Base-by-base conservation (phyloP, 2,113 vertebrate genomes). In the Brachirus orientalis region DNA sequence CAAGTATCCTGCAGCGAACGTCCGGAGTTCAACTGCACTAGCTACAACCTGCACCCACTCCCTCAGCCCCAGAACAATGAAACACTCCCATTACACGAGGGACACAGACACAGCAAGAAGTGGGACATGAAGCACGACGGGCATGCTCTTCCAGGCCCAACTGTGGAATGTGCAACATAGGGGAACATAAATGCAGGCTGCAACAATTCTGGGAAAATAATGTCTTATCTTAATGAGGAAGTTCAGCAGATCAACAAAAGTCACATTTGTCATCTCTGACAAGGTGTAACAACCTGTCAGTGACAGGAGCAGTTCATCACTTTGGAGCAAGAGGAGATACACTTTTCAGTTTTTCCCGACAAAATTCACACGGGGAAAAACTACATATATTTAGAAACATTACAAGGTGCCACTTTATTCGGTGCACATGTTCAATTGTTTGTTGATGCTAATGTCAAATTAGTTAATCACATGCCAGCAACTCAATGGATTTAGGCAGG, bases 201-300 rank as follows among this genome's bases (percentile, higher is more conserved):
- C 70, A 85, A 88, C 87, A 89, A 89, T 90, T 76, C 86, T 91
- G 89, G 90, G 91, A 92, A 92, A 84, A 89, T 28, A 61, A 67
- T 3, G 3, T 69, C 79, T 86, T 86, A 80, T 91, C 86, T 79
- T 17, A 35, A 28, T 7, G 53, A 80, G 83, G 83, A 91, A 87
- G 86, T 87, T 63, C 36, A 79, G 62, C 66, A 64, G 62, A 67
- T 77, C 63, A 67, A 22, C n/a, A 50, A 63, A 54, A 57, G 53
- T 66, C 7, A 8, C 43, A 11, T 65, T 66, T 53, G 48, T 69
- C 61, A 37, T 19, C 14, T 59, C 46, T 11, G 59, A 59, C 20
- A 40, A 55, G 54, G 53, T 47, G 48, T 45, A 70, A 50, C 20
- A 56, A 16, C 28, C 13, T 63, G 28, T 28, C 28, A 28, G 28